Evolutionary conservation across 1,140 invertebrate genomes (phyloP), one percentile per base, ranked within the genome.

Genomic region (Zaprionus nigranus): DNA sequence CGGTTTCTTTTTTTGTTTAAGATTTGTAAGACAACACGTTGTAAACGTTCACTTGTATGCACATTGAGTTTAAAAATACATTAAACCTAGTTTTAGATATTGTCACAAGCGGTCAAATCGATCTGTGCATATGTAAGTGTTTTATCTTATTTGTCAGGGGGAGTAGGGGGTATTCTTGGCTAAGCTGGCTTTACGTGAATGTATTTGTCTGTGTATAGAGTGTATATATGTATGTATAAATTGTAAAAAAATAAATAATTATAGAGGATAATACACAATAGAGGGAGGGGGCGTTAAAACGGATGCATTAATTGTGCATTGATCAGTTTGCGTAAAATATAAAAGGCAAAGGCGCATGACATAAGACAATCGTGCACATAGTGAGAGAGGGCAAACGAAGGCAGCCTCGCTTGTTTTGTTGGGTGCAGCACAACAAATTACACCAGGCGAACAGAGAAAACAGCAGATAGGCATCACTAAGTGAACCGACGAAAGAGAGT

Each of bases 221-320:
- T n/a, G 20, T n/a, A 68, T 60, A 57, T 57, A 56, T 24, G 20
- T 15, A 57, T 65, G 30, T 4, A 49, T 36, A 72, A 26, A 58
- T 46, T 63, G 24, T 72, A 72, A 40, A 72, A 65, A 58, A 72
- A 72, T 72, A 72, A 64, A 70, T 70, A 70, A 36, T 36, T 70
- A 36, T 63, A 56, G 53, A 57, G 60, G 20, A 17, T 63, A 63
- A 57, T 69, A 69, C 58, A 60, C 9, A 36, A 17, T 17, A n/a
- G 15, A 17, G 17, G 17, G 22, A 13, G 17, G 43, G 17, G 22
- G 49, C 11, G n/a, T 34, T 49, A 34, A 22, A 51, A 24, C 46
- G 24, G 46, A 51, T 11, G 3, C 5, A 40, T 22, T 5, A 51
- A 24, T 40, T 40, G 38, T 40, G 5, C 0, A 34, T 17, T 17